Base-by-base conservation (phyloP, 2,888 invertebrate species). In the Drosophila emarginata region DNA sequence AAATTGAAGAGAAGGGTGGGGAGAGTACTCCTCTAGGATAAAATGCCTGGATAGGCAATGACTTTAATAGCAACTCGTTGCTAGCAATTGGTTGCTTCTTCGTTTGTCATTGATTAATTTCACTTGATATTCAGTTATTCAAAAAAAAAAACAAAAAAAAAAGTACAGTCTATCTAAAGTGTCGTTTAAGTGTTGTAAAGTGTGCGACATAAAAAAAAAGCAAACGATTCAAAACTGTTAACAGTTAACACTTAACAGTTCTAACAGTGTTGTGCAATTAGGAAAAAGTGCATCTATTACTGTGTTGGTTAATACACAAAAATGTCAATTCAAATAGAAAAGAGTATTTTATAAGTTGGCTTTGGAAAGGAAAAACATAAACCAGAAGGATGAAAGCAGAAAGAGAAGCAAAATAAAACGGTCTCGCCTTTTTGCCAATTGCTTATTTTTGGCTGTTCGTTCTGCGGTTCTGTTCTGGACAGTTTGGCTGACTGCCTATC, bases 11-110 rank as follows among this genome's bases (percentile, higher is more conserved):
- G 40, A 15, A 45, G 40, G 1, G 51, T n/a, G n/a, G n/a, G n/a
- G n/a, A n/a, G n/a, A n/a, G n/a, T n/a, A n/a, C n/a, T n/a, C n/a
- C n/a, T n/a, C n/a, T n/a, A n/a, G 40, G 21, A 51, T 7, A 61
- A 57, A 56, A 67, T 66, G 45, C 57, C 45, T 21, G 40, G 14
- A 51, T 54, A 12, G 62, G 59, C 67, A 68, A 64, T 68, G 74
- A 61, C 68, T 75, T 82, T 75, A 80, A 82, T 82, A 66, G 70
- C 56, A 56, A 51, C 40, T 26, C 61, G 70, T 66, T 76, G 76
- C 21, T 39, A 64, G 72, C 9, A 32, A 32, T 32, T 72, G 18
- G 21, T 45, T 45, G 45, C 14, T 9, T 45, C 7, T 4, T 45
- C 21, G n/a, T n/a, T n/a, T 78, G 78, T 74, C 79, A 9, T 23